Conservation (phyloP, 1,140 invertebrate species). For the Tetranychus cinnabarinus region DNA sequence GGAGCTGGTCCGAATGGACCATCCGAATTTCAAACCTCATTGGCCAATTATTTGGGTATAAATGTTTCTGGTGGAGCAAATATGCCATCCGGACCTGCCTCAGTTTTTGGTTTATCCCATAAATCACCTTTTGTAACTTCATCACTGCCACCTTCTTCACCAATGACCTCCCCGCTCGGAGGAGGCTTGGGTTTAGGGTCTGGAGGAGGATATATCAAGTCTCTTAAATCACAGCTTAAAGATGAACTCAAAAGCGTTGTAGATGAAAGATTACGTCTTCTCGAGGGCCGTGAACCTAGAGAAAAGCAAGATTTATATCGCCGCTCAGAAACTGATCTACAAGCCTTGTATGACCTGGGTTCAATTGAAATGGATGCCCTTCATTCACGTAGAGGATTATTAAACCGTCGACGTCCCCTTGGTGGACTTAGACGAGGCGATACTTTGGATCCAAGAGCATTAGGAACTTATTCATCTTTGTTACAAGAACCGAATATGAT, state of each 20-base stretch:
- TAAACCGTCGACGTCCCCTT: background rate
- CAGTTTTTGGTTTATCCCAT: background rate
- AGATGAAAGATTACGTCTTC: slow-evolving; percentile 20
- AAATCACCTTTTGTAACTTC: background rate
- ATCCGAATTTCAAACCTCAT: background rate
- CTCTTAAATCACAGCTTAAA: slow-evolving; percentile 28
- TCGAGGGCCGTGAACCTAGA: slow-evolving; percentile 20
- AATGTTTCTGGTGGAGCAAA: too few species aligned
- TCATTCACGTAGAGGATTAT: background rate
- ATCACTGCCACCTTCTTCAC: background rate
- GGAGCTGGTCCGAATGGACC: background rate
- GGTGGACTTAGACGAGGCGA: background rate
- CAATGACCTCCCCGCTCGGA: background rate
- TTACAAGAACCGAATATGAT: background rate
- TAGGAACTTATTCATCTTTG: background rate
- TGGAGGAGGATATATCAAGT: slow-evolving; percentile 21
- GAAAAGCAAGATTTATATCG: slow-evolving; percentile 13
- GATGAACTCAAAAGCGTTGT: slow-evolving; percentile 29
- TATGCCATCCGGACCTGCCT: background rate
- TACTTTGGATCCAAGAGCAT: background rate
- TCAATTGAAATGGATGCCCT: background rate
- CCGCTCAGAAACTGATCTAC: slow-evolving; percentile 11
- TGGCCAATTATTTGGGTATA: background rate
- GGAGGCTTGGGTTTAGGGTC: background rate
- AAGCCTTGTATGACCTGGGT: slow-evolving; percentile 1